phyloP scores from a whole-genome alignment of 2,888 invertebrate species.

The Tetropium fuscum region DNA sequence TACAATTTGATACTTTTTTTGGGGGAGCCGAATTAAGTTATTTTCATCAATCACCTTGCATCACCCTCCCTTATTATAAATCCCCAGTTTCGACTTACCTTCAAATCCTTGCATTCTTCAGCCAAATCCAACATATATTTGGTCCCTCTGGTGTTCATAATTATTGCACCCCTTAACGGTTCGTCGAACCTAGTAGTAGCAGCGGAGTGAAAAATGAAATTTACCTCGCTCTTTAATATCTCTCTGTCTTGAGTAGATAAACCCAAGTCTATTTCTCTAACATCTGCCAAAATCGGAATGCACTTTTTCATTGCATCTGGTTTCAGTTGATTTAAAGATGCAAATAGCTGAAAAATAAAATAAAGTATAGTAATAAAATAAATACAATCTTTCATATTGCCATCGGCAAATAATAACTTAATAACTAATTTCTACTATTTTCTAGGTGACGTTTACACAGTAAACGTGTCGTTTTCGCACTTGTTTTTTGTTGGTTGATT shows the following conservation, averaged over 20 bases:
- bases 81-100: too few species aligned
- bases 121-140: constrained; percentile 57
- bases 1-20: too few species aligned
- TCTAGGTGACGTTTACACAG: too few species aligned
- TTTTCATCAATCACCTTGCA: too few species aligned
- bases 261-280: constrained; percentile 64
- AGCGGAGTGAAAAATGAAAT: constrained; percentile 78
- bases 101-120: constrained; percentile 54
- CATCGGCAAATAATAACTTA: too few species aligned
- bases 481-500: too few species aligned
- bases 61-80: too few species aligned
- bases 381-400: too few species aligned
- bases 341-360: constrained; percentile 77
- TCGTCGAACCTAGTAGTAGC: constrained; percentile 81
- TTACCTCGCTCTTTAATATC: constrained; percentile 67
- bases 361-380: too few species aligned
- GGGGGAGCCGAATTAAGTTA: too few species aligned
- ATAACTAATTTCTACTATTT: too few species aligned
- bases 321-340: constrained; percentile 73
- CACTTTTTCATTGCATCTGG: constrained; percentile 69
- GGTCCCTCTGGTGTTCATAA: constrained; percentile 72
- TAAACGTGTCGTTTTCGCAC: too few species aligned
- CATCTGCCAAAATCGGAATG: constrained; percentile 68
- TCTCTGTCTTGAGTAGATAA: constrained; percentile 66
- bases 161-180: constrained; percentile 71